Evolutionary conservation across 2,888 invertebrate genomes (phyloP).

Genomic region (Stenurella melanura): DNA sequence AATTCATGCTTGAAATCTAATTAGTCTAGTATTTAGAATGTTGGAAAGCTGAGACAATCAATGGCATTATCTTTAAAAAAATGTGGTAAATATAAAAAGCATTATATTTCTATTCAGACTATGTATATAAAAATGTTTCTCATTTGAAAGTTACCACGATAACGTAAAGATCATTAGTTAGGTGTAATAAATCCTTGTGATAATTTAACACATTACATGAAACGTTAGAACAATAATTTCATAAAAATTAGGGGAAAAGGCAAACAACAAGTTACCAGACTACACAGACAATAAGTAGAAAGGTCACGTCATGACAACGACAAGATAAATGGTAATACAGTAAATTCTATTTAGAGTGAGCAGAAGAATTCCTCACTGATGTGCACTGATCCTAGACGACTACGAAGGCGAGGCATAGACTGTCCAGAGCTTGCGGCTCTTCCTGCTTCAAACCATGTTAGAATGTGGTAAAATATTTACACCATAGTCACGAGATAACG

Average conservation of each 20-base stretch:
- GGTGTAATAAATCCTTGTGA: neutral
- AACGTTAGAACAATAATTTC: neutral
- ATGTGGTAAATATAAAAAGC: no score
- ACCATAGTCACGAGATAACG: no score
- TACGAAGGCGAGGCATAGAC: constrained; percentile 45
- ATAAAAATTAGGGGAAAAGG: neutral
- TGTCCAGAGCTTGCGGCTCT: constrained; percentile 36
- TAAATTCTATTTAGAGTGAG: constrained; percentile 54
- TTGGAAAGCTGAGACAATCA: no score
- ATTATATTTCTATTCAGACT: no score
- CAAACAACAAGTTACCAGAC: neutral
- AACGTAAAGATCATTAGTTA: neutral
- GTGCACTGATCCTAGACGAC: constrained; percentile 55
- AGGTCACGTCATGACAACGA: constrained; percentile 2
- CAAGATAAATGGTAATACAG: constrained; percentile 53
- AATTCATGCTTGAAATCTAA: no score
- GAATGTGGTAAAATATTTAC: no score
- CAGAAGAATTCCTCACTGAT: constrained; percentile 52
- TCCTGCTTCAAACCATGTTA: neutral
- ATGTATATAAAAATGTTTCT: no score
- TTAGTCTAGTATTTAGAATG: no score
- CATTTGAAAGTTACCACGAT: no score
- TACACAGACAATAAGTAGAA: constrained; percentile 17
- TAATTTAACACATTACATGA: neutral
- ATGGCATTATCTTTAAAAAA: no score